Evolutionary conservation across 92 coral and sea anemone species (phyloP).

Genomic region (Parazoanthus atlanticus): DNA sequence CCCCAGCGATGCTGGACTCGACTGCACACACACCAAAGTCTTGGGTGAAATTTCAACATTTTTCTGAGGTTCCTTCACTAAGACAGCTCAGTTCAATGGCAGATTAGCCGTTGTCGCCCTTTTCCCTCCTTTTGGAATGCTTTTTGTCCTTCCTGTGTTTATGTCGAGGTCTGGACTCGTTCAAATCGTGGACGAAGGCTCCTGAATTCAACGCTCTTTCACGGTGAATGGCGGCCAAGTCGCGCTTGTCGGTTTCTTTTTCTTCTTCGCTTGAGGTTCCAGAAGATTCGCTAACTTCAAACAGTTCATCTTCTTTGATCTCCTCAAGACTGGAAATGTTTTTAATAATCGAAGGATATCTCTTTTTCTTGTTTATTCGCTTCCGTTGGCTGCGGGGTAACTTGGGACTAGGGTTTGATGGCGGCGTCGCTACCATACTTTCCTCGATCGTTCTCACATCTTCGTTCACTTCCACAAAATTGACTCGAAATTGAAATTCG

Average conservation of each 20-base stretch:
- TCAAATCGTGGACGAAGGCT: constrained; percentile 54
- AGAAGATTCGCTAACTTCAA: constrained; percentile 40
- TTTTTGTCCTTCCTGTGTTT: constrained; percentile 47
- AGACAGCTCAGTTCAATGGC: background rate
- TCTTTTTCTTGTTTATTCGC: constrained; percentile 43
- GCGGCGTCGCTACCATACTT: constrained; percentile 34
- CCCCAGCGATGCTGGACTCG: background rate
- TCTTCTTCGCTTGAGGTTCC: constrained; percentile 49
- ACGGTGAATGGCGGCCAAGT: constrained; percentile 89
- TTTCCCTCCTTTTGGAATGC: constrained; percentile 37
- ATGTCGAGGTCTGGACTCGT: constrained; percentile 71
- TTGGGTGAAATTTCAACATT: background rate
- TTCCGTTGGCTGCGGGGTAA: constrained; percentile 30
- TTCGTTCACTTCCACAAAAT: constrained; percentile 12
- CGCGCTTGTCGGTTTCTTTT: constrained; percentile 54
- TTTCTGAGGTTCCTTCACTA: background rate
- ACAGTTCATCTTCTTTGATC: constrained; percentile 43
- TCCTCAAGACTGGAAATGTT: constrained; percentile 38
- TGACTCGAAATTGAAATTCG: constrained; percentile 16
- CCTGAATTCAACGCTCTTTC: constrained; percentile 88
- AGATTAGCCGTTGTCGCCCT: constrained; percentile 17
- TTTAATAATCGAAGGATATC: constrained; percentile 35
- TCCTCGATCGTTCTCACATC: constrained; percentile 41
- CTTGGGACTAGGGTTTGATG: constrained; percentile 17
- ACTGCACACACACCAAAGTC: background rate